Evolutionary conservation across 1,140 invertebrate genomes (phyloP), one percentile per base, ranked within the genome.

Genomic region (Lycorma delicatula): DNA sequence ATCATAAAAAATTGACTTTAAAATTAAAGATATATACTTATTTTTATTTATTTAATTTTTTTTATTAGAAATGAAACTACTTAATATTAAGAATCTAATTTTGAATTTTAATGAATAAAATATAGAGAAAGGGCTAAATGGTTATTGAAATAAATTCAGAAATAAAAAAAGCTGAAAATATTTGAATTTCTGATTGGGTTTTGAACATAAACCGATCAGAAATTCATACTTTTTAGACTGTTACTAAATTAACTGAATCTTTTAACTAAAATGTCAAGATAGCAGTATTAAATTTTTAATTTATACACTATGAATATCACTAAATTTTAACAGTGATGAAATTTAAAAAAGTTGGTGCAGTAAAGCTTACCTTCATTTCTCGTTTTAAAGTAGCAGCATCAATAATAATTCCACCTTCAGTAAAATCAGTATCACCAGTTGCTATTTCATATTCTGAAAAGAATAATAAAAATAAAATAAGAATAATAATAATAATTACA

Each of bases 371-470:
- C 54, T 61, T 64, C 2, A 59, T 28, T 34, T 48, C 56, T 26
- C 54, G 56, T 31, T 60, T 60, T 12, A 61, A 47, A 3, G 60
- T 59, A 16, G 53, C 23, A 13, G 56, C 57, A 55, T 64, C 62
- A 36, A 61, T 61, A 16, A 61, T 12, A 57, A 57, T 51, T 0
- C 56, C 56, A 41, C 28, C 36, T 4, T 25, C 54, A 27, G 36
- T 29, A 20, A 28, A 29, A 16, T 56, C 56, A 23, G 48, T 29
- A 29, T 57, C 56, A 36, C 16, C 28, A 22, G 36, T 29, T 23
- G 47, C 34, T 5, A 57, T 51, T 22, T 57, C 56, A 31, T 36
- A 57, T 51, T 57, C 56, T 57, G 55, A 18, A 57, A 57, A 34
- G 22, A 31, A 48, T 26, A 27, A 27, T 50, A 50, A 11, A 9